phyloP scores from a whole-genome alignment of 1,140 invertebrate species.

The Danaus plexippus region DNA sequence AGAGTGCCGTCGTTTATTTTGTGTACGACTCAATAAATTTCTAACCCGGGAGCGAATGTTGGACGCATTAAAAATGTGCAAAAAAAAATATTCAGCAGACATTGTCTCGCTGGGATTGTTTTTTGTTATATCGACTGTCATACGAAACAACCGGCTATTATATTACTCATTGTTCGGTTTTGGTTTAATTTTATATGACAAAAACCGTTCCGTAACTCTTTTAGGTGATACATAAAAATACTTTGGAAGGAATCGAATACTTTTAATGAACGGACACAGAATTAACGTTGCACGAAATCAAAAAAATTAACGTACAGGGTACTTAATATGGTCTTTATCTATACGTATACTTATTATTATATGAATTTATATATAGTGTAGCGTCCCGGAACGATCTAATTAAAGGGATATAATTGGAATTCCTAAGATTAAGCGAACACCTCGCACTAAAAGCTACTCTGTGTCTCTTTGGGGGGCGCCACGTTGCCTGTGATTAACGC shows the following conservation, averaged over 20 bases:
- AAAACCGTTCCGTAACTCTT: too few species aligned
- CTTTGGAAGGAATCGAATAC: too few species aligned
- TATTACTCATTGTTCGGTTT: too few species aligned
- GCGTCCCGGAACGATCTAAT: slow-evolving; percentile 43
- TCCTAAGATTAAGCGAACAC: slow-evolving; percentile 52
- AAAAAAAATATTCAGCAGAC: slow-evolving; percentile 35
- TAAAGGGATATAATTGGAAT: slow-evolving; percentile 62
- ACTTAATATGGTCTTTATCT: too few species aligned
- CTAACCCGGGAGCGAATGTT: slow-evolving; percentile 55
- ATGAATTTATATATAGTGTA: slow-evolving; percentile 1
- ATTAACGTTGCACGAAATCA: too few species aligned
- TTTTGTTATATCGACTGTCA: slow-evolving; percentile 25
- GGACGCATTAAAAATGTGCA: slow-evolving; percentile 38
- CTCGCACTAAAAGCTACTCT: slow-evolving; percentile 61
- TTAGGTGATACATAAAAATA: too few species aligned
- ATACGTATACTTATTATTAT: too few species aligned
- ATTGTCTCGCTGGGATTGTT: slow-evolving; percentile 28
- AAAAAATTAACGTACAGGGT: too few species aligned
- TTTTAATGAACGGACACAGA: too few species aligned
- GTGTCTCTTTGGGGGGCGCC: slow-evolving; percentile 46
- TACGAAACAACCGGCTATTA: slow-evolving; percentile 23
- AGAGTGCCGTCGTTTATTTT: slow-evolving; percentile 30
- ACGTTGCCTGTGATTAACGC: slow-evolving; percentile 55
- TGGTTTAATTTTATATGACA: too few species aligned
- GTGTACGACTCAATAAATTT: slow-evolving; percentile 62